These are phyloP conservation scores for Phthorimaea operculella DNA, from an alignment of 1,140 invertebrate species.

Conservation along the genomic window DNA sequence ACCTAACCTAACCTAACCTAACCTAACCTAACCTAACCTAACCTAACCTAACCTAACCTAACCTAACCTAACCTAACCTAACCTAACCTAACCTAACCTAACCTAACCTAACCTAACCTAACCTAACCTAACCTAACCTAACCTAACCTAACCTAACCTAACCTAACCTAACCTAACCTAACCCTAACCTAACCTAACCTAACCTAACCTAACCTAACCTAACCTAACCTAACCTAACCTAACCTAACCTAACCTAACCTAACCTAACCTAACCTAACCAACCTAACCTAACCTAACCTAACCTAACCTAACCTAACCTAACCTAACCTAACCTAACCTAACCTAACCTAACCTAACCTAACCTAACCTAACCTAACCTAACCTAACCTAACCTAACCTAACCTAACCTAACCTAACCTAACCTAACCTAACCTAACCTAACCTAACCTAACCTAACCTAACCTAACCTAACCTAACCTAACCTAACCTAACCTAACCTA, in stretches of 20 bases:
- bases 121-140: conserved; percentile 18
- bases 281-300: conserved; percentile 12
- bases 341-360: conserved; percentile 22
- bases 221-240: conserved; percentile 24
- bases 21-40: conserved; percentile 17
- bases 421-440: conserved; percentile 15
- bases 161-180: conserved; percentile 14
- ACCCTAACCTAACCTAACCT: too few species aligned
- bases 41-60: conserved; percentile 14
- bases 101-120: conserved; percentile 20
- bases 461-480: conserved; percentile 27
- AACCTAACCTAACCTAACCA: too few species aligned
- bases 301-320: conserved; percentile 17
- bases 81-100: conserved; percentile 20
- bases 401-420: conserved; percentile 15
- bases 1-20: conserved; percentile 17
- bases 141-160: conserved; percentile 16
- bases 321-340: conserved; percentile 22
- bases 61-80: conserved; percentile 19
- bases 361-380: conserved; percentile 18
- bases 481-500: conserved; percentile 16
- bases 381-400: conserved; percentile 17
- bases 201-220: conserved; percentile 18
- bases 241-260: conserved; percentile 13
- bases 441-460: conserved; percentile 27